Conservation (phyloP, 2,797 vertebrate genomes). For the Crenichthys baileyi region DNA sequence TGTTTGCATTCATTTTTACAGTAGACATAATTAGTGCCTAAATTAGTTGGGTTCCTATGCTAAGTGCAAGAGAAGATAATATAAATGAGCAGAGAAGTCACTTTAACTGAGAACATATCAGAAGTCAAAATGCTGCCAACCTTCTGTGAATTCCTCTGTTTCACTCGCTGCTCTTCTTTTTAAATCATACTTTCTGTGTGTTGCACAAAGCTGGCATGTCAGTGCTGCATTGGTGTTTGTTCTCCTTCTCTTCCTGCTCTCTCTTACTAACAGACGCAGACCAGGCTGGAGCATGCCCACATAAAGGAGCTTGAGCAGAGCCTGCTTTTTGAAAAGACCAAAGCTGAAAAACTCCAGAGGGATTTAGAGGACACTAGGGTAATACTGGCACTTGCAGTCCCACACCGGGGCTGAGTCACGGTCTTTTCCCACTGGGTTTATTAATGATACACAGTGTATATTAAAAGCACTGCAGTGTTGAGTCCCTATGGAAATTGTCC, state of each 20-base stretch:
- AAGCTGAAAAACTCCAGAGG: conserved; percentile 99
- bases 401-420: conserved; percentile 23
- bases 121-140: conserved; percentile 17
- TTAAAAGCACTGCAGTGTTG: conserved; percentile 12
- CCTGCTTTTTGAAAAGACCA: conserved; percentile 99
- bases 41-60: conserved; percentile 24
- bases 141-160: conserved; percentile 21
- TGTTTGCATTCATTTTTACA: conserved; percentile 31
- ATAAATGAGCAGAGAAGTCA: conserved; percentile 12
- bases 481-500: conserved; percentile 12
- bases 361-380: conserved; percentile 99
- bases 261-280: conserved; percentile 99
- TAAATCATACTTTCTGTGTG: conserved; percentile 62
- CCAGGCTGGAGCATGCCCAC: conserved; percentile 99
- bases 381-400: conserved; percentile 70
- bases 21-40: conserved; percentile 10
- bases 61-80: conserved; percentile 23
- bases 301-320: conserved; percentile 99
- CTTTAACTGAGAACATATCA: conserved; percentile 5
- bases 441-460: conserved; percentile 20
- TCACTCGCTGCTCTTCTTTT: conserved; percentile 31
- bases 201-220: conserved; percentile 93
- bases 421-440: conserved; percentile 17
- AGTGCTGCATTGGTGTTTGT: conserved; percentile 99
- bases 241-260: conserved; percentile 98